Evolutionary conservation across 2,797 vertebrate genomes (phyloP), one percentile per base, ranked within the genome.

Genomic region (Acrossocheilus fasciatus): DNA sequence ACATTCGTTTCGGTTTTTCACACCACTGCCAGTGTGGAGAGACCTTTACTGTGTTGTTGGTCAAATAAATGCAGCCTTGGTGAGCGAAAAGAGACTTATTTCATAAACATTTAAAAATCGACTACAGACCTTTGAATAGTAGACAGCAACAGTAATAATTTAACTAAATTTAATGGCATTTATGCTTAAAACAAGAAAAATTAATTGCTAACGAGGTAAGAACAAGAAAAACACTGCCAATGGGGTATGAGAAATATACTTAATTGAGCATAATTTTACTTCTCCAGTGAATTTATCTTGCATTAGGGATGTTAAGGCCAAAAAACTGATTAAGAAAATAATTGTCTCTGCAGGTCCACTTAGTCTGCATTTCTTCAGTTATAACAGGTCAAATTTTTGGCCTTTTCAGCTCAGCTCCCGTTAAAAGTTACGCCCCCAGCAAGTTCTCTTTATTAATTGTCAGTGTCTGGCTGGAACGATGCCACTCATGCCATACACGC

Each of bases 371-470:
- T 43, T 77, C 59, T 76, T 18, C 20, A 73, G 11, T 59, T 30
- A 12, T 36, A 74, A 2, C 6, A n/a, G 59, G 45, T 39, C 83
- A 77, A 68, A 6, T 6, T 15, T 66, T 11, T 50, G 18, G 20
- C 82, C 43, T 36, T 76, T 76, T 36, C 12, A 68, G 59, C 45
- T 45, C 41, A 68, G 52, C 82, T 75, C 54, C 54, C 34, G 17
- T 74, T 66, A 45, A 81, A 66, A 75, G 43, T 15, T 45, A 36
- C 14, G 7, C 69, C 34, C 57, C 68, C 75, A 66, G 77, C 57
- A 34, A 76, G 39, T 68, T 69, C 59, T 41, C 84, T 80, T 81
- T 70, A 84, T 78, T 86, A 75, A 89, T 87, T 54, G 43, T 85
- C 81, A 39, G 83, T 59, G 74, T 82, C 64, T 64, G 50, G 57